Conservation (phyloP, 2,888 invertebrate genomes). For the Auanema freiburgensis region DNA sequence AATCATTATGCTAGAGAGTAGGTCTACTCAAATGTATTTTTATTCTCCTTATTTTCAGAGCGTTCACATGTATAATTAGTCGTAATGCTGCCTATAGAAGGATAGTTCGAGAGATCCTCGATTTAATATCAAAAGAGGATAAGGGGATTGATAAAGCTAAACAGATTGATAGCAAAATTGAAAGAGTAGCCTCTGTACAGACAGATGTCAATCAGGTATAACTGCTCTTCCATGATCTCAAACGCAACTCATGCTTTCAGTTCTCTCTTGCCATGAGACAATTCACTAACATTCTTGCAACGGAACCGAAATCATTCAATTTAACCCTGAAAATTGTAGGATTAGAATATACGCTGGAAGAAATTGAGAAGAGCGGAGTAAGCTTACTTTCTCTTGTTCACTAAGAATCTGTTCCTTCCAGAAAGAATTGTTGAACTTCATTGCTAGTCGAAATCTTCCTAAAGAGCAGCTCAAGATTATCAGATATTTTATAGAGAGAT, state of each 20-base stretch:
- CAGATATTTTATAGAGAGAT: conserved; percentile 15
- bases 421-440: neutral
- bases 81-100: conserved; percentile 28
- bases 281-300: conserved; percentile 29
- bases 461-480: neutral
- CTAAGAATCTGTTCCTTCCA: neutral
- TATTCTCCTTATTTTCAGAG: conserved; percentile 11
- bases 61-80: conserved; percentile 22
- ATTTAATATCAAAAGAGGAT: conserved; percentile 3
- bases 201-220: conserved; percentile 16
- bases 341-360: conserved; percentile 18
- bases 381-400: neutral
- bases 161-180: conserved; percentile 25
- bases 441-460: neutral
- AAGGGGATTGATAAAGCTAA: neutral
- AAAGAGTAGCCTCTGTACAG: conserved; percentile 21
- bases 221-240: neutral
- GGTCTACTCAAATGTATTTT: neutral
- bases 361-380: conserved; percentile 18
- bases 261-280: conserved; percentile 19
- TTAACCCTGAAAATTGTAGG: conserved; percentile 22
- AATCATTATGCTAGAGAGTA: conserved; percentile 16
- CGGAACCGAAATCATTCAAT: conserved; percentile 22
- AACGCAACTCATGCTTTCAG: conserved; percentile 3
- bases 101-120: conserved; percentile 14